These are phyloP conservation scores for Lycophotia porphyrea DNA, from an alignment of 2,888 invertebrate species.

Conservation along the genomic window DNA sequence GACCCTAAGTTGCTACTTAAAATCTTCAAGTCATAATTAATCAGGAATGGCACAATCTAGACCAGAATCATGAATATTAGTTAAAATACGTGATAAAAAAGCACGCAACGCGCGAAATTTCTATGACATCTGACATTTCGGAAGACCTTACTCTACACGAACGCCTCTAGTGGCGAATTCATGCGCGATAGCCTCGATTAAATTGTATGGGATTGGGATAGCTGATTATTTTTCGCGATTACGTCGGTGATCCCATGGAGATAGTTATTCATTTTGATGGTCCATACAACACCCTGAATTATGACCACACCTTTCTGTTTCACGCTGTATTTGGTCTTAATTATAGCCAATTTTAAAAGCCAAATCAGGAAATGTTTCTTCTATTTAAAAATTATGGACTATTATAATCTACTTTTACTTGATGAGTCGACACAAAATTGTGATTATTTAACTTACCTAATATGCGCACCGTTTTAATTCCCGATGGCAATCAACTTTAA, in stretches of 20 bases:
- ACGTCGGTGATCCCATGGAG: not conserved
- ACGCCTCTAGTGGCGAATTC: too few species aligned
- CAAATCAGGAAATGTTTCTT: slow-evolving; percentile 12
- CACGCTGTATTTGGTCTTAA: not conserved
- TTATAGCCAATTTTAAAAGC: not conserved
- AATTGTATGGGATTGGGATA: too few species aligned
- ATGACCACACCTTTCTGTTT: not conserved
- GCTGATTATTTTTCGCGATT: not conserved
- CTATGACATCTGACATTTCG: too few species aligned
- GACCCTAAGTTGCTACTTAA: too few species aligned
- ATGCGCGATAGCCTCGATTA: too few species aligned
- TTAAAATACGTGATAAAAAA: too few species aligned
- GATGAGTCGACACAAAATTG: slow-evolving; percentile 35
- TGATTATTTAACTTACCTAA: slow-evolving; percentile 16
- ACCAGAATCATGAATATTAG: too few species aligned
- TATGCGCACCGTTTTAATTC: slow-evolving; percentile 25
- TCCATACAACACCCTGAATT: not conserved
- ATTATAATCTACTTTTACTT: slow-evolving; percentile 33
- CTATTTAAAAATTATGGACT: slow-evolving; percentile 5
- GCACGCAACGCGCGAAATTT: too few species aligned
- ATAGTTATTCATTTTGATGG: not conserved
- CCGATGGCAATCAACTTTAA: slow-evolving; percentile 31
- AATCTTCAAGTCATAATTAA: too few species aligned
- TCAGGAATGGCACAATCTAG: too few species aligned
- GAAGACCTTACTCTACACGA: too few species aligned